Percentiles rank a stretch among this genome's conserved stretches.
These are phyloP conservation scores for Lamellibrachia satsuma DNA, from an alignment of 2,888 invertebrate genomes.

Conservation along the genomic window DNA sequence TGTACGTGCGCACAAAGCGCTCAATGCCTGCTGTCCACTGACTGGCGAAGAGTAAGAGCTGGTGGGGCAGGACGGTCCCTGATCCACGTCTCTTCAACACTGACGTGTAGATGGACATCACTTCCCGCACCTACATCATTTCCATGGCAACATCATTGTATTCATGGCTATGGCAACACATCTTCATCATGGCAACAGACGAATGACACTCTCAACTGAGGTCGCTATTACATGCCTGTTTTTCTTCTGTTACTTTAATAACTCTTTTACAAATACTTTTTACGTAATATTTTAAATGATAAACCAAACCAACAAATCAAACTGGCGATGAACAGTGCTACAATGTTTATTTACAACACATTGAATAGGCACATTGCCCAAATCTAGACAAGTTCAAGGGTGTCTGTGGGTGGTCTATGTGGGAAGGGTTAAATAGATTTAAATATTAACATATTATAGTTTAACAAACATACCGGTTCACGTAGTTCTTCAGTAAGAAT, in stretches of 20 bases:
- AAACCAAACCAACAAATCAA: too few relatives aligned
- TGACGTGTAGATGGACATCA: conserved; percentile 46
- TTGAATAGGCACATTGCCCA: too few relatives aligned
- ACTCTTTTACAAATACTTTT: too few relatives aligned
- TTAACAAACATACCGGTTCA: conserved; percentile 47
- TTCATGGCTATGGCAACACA: background rate
- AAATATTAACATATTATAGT: background rate
- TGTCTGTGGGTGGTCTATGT: background rate
- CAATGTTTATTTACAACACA: too few relatives aligned
- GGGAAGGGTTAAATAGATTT: background rate
- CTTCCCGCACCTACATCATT: conserved; percentile 40
- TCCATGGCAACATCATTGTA: background rate
- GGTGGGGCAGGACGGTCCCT: conserved; percentile 45
- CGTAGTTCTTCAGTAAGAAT: conserved; percentile 71
- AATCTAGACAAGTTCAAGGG: too few relatives aligned
- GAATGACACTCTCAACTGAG: too few relatives aligned
- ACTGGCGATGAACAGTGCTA: too few relatives aligned
- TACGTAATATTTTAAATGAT: too few relatives aligned
- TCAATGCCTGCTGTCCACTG: conserved; percentile 75
- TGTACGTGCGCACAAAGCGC: conserved; percentile 69
- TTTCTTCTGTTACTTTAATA: too few relatives aligned
- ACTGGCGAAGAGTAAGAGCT: conserved; percentile 65
- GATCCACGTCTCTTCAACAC: conserved; percentile 40
- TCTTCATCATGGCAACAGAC: too few relatives aligned
- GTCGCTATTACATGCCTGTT: too few relatives aligned